Base-by-base conservation (phyloP, 2,797 vertebrate genomes). In the Chelon labrosus region DNA sequence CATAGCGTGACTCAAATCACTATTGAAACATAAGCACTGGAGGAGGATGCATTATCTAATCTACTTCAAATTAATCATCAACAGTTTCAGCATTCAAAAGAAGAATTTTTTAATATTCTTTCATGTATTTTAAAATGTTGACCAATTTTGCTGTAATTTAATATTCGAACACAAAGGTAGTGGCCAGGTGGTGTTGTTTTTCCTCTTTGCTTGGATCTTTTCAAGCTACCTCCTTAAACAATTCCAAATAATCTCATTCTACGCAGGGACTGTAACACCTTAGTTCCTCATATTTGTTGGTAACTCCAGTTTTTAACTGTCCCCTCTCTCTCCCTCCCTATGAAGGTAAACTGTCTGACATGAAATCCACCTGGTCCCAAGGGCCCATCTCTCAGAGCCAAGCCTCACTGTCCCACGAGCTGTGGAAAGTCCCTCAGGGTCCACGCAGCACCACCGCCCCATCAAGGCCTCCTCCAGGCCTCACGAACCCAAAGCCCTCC, bases 361-460 rank as follows among this genome's bases (percentile, higher is more conserved):
- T 98, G 90, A 99, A 99, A 88, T 98, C 97, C 73, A 96, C 96
- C 13, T 99, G 97, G 97, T 98, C 98, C 53, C 95, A 96, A 16
- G 96, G 97, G 71, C 96, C 97, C 14, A 96, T 97, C 89, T 95
- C 97, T 81, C 98, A 99, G 94, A 95, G 94, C 10, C 98, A 98
- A 94, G 95, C 93, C 80, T 97, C 98, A 77, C 92, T 99, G 70
- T 98, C 97, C 70, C 98, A 99, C 0, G 98, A 99, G 87, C 95
- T 99, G 77, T 99, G 98, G 98, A 99, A 99, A 93, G 98, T 98
- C 71, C 94, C 95, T 22, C 95, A 95, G 78, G 94, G 94, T 31
- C 96, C 96, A 19, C 96, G 97, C 88, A 97, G 94, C 93, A 95
- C 94, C 87, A 91, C 93, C 13, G 96, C 97, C 65, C 97, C 97